Evolutionary conservation across 1,140 invertebrate species (phyloP).

Genomic region (Homalodisca vitripennis): DNA sequence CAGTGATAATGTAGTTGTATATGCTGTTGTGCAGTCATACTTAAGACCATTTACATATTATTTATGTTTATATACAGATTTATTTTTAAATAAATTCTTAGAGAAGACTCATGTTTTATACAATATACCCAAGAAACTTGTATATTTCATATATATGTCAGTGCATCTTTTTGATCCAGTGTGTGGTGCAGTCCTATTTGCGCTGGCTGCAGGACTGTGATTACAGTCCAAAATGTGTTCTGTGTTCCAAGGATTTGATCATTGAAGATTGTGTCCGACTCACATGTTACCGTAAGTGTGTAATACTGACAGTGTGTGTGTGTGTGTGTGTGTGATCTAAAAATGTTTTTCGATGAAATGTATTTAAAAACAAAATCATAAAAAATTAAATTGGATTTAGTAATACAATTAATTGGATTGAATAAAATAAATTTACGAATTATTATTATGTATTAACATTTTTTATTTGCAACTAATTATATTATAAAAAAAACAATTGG

Average conservation of each 20-base stretch:
- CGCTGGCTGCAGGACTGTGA: constrained; percentile 97
- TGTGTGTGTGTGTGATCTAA: no score
- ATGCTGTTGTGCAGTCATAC: no score
- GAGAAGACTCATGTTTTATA: background rate
- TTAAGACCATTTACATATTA: background rate
- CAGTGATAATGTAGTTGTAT: no score
- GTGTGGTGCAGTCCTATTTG: constrained; percentile 95
- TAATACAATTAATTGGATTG: no score
- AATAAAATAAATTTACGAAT: no score
- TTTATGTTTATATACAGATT: background rate
- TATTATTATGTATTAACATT: no score
- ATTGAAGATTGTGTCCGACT: constrained; percentile 85
- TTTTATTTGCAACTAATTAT: no score
- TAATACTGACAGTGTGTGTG: no score
- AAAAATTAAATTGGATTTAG: no score
- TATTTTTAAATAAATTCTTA: background rate
- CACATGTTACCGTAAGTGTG: constrained; percentile 71
- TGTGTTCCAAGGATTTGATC: constrained; percentile 78
- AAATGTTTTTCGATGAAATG: no score
- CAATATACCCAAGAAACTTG: background rate
- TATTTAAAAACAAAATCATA: no score
- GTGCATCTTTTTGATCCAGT: constrained; percentile 62
- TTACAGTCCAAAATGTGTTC: constrained; percentile 86
- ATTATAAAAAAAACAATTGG: no score
- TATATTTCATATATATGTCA: constrained; percentile 14